Evolutionary conservation across 2,113 vertebrate species (phyloP), one percentile per base, ranked within the genome.

Genomic region (Hemibagrus wyckioides): DNA sequence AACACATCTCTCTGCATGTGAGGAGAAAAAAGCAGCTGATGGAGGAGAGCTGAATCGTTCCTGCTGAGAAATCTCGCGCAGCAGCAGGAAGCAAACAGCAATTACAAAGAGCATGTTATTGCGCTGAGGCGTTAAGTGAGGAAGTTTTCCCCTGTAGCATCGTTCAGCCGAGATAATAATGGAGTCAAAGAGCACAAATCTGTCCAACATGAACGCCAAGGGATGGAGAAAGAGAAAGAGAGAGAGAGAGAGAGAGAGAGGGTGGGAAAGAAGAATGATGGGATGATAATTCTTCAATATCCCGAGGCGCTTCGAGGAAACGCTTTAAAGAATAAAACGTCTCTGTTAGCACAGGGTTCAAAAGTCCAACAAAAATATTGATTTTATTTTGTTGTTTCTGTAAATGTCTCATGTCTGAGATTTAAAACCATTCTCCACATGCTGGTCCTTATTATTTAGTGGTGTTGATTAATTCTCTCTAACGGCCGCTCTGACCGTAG

Each of bases 21-120:
- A 50, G 65, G n/a, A 44, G 56, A 81, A 83, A 75, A 88, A 82
- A 30, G 79, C 71, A 71, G 23, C 19, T 28, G 57, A 63, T 61
- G 52, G 61, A 83, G 59, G 39, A n/a, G 30, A 65, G 52, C 67
- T 75, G 36, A 39, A 56, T 50, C 28, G 54, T 52, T 86, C 89
- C 87, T 73, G 79, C 88, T 89, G 90, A 82, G 88, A 84, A 85
- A 84, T 85, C 87, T 85, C 80, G 25, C 44, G 80, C 81, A 86
- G 84, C 90, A 90, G 86, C 82, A 67, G 89, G 90, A 83, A 88
- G 80, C 91, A 92, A 90, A 90, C 86, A 90, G 86, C 86, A 87
- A 87, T 90, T 89, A 89, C 84, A 88, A 86, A 87, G 84, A 86
- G 61, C 36, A 56, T 83, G 54, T 90, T 90, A 89, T 80, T 52